A percentile compares a stretch with the other conserved stretches of the same genome.
These are phyloP conservation scores for Chrysocyon brachyurus DNA, from an alignment of 2,797 vertebrate genomes.

Conservation along the genomic window DNA sequence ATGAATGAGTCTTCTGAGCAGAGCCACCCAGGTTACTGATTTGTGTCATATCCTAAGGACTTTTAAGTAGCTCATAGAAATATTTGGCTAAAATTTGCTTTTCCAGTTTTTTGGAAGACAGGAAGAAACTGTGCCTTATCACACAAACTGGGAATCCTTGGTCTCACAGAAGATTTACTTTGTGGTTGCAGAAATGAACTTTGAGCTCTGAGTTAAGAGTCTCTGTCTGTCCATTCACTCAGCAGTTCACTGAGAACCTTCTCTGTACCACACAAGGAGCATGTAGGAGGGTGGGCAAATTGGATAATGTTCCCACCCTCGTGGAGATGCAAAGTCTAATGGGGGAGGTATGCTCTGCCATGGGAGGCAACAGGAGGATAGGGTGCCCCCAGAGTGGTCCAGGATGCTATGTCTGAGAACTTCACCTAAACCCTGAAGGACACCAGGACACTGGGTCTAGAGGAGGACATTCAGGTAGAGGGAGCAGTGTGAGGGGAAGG, in stretches of 20 bases:
- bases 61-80: background rate
- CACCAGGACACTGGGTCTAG: background rate
- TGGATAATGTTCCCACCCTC: background rate
- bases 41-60: background rate
- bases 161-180: background rate
- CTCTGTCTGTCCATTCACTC: background rate
- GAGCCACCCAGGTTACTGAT: background rate
- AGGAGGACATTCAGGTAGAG: background rate
- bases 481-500: background rate
- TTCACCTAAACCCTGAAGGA: background rate
- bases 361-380: background rate
- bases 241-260: background rate
- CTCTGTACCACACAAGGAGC: fast-evolving
- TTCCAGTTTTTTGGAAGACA: conserved; percentile 31
- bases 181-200: background rate
- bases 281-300: background rate
- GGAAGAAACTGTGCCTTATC: background rate
- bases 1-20: background rate
- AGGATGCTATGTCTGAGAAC: background rate
- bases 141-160: background rate
- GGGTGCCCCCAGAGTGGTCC: no score
- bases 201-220: background rate
- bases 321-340: background rate
- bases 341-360: background rate
- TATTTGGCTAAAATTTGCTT: background rate